Evolutionary conservation across 2,888 invertebrate species (phyloP).

Genomic region (Drosophila atripex): DNA sequence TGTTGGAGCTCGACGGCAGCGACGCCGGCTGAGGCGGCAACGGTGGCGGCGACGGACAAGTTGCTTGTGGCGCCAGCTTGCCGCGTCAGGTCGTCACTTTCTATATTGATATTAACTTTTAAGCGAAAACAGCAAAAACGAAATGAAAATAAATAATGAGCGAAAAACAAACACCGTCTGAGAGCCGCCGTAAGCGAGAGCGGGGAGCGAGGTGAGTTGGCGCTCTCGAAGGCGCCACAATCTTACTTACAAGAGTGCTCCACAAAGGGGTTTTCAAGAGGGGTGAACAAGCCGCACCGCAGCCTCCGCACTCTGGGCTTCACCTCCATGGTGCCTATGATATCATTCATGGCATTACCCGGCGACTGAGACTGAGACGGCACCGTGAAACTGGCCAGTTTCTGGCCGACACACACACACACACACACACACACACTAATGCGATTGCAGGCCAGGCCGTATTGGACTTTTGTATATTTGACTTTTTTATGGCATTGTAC

Average conservation of each 20-base stretch:
- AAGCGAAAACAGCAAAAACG: conserved; percentile 77
- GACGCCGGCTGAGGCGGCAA: conserved; percentile 40
- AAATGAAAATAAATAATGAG: conserved; percentile 75
- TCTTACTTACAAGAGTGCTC: conserved; percentile 65
- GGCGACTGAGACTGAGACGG: conserved; percentile 21
- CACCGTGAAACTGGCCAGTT: conserved; percentile 56
- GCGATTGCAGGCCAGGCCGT: not conserved
- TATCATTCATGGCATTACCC: conserved; percentile 65
- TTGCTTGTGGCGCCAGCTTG: conserved; percentile 80
- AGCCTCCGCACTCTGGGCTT: conserved; percentile 15
- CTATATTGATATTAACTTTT: conserved; percentile 81
- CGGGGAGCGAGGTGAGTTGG: conserved; percentile 47
- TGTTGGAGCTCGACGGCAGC: conserved; percentile 70
- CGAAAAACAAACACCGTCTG: conserved; percentile 68
- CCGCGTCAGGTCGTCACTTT: conserved; percentile 82
- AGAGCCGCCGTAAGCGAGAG: conserved; percentile 40
- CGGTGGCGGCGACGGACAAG: conserved; percentile 65
- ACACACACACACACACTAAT: conserved; percentile 1
- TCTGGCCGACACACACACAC: conserved; percentile 16
- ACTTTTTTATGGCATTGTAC: conserved; percentile 47
- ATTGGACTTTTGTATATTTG: conserved; percentile 25
- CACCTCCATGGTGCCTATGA: conserved; percentile 53
- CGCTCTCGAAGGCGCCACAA: conserved; percentile 45
- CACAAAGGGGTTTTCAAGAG: conserved; percentile 37
- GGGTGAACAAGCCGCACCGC: conserved; percentile 36